Conservation (phyloP, 1,140 invertebrate genomes). For the Patella vulgata region DNA sequence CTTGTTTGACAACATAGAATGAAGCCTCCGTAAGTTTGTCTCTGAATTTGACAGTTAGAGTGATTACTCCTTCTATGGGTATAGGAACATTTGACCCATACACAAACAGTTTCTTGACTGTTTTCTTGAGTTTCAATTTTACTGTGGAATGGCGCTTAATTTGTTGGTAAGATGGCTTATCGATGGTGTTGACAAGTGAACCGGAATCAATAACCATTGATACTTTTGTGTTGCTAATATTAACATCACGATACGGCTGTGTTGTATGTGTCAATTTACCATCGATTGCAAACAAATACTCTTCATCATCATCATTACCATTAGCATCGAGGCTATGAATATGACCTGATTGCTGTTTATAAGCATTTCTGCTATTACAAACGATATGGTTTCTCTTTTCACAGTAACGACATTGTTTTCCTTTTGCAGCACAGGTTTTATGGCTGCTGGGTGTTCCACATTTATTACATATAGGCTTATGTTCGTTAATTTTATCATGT, state of each 20-base stretch:
- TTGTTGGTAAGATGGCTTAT: background rate
- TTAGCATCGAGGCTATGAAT: no score
- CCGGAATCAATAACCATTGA: slow-evolving; percentile 3
- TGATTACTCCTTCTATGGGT: background rate
- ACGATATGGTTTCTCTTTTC: background rate
- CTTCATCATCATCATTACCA: no score
- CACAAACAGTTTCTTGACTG: slow-evolving; percentile 1
- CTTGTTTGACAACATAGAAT: slow-evolving; percentile 11
- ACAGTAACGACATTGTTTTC: background rate
- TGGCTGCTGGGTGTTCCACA: background rate
- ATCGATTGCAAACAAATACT: no score
- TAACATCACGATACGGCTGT: no score
- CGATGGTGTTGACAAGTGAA: no score
- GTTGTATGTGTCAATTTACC: no score
- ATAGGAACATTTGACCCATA: slow-evolving; percentile 7
- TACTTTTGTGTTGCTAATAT: background rate
- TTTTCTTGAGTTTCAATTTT: slow-evolving; percentile 8
- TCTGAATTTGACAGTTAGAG: background rate
- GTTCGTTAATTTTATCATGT: no score
- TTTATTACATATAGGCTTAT: no score
- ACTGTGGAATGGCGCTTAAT: no score
- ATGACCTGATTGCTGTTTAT: no score
- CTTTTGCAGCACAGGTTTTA: background rate
- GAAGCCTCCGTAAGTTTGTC: background rate
- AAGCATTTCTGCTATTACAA: background rate